These are phyloP conservation scores for Caenorhabditis doughertyi DNA, from an alignment of 2,888 invertebrate species.

Conservation along the genomic window DNA sequence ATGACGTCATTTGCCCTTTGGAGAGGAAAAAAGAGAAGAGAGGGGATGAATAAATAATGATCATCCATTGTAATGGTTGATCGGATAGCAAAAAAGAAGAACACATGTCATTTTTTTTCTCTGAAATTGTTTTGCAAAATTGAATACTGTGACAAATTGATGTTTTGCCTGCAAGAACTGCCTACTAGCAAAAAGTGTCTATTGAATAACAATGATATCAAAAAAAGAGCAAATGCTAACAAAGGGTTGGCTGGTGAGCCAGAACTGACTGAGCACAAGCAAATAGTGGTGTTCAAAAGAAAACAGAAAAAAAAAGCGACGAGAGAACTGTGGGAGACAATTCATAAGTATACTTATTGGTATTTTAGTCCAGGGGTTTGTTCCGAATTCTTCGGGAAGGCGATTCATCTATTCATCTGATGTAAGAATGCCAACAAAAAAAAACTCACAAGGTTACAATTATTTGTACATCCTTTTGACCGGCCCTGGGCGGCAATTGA, in stretches of 20 bases:
- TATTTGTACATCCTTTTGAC: not conserved
- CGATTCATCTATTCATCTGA: not conserved
- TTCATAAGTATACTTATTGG: not conserved
- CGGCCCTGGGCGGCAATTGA: conserved; percentile 11
- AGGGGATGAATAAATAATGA: conserved; percentile 10
- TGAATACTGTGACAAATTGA: too few species aligned
- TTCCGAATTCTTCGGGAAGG: not conserved
- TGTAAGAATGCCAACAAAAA: not conserved
- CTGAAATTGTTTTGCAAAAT: too few species aligned
- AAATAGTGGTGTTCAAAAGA: conserved; percentile 36
- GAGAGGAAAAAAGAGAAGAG: not conserved
- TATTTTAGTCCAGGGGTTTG: too few species aligned
- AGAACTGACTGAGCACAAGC: conserved; percentile 28
- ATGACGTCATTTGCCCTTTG: conserved; percentile 24
- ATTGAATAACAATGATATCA: conserved; percentile 41
- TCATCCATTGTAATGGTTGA: not conserved
- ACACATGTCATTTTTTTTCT: too few species aligned
- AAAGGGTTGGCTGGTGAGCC: conserved; percentile 16
- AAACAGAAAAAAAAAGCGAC: conserved; percentile 19
- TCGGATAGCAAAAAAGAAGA: too few species aligned
- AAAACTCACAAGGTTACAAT: conserved; percentile 8
- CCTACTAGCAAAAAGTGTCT: not conserved
- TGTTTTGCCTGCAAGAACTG: too few species aligned
- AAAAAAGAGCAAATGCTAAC: conserved; percentile 24
- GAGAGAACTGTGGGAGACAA: conserved; percentile 8